Percentiles rank a stretch among this genome's conserved stretches.
Evolutionary conservation across 2,888 invertebrate species (phyloP).

Genomic region (Thera britannica): DNA sequence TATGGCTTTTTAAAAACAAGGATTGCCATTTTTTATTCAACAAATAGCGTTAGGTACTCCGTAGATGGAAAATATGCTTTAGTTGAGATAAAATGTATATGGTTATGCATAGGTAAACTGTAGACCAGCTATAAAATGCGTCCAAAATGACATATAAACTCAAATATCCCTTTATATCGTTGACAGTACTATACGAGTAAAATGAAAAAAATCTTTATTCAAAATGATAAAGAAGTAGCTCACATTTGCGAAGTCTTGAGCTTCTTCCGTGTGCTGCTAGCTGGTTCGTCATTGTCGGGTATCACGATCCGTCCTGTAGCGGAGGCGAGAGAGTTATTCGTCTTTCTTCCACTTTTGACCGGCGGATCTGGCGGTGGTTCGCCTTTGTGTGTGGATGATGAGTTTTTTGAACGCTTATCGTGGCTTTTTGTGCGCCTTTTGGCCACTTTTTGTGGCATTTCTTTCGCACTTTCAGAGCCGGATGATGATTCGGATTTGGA

Average conservation of each 20-base stretch:
- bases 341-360: slow-evolving; percentile 88
- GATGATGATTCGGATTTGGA: slow-evolving; percentile 69
- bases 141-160: too few relatives aligned
- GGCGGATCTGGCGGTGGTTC: slow-evolving; percentile 73
- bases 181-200: too few relatives aligned
- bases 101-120: too few relatives aligned
- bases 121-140: too few relatives aligned
- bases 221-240: slow-evolving; percentile 49
- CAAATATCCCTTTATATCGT: too few relatives aligned
- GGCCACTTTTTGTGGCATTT: slow-evolving; percentile 72
- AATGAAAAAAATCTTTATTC: too few relatives aligned
- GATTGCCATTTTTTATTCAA: too few relatives aligned
- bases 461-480: slow-evolving; percentile 60
- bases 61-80: too few relatives aligned
- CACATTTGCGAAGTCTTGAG: slow-evolving; percentile 89
- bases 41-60: too few relatives aligned
- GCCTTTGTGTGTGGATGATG: slow-evolving; percentile 66
- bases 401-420: slow-evolving; percentile 73
- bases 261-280: slow-evolving; percentile 82
- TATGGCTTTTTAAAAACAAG: too few relatives aligned
- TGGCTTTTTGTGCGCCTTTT: slow-evolving; percentile 62
- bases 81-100: too few relatives aligned
- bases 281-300: slow-evolving; percentile 78
- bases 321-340: slow-evolving; percentile 93
- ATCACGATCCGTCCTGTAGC: slow-evolving; percentile 94